Percentiles rank a stretch among this genome's conserved stretches.
Evolutionary conservation across 2,797 vertebrate species (phyloP).

Genomic region (Fratercula arctica): DNA sequence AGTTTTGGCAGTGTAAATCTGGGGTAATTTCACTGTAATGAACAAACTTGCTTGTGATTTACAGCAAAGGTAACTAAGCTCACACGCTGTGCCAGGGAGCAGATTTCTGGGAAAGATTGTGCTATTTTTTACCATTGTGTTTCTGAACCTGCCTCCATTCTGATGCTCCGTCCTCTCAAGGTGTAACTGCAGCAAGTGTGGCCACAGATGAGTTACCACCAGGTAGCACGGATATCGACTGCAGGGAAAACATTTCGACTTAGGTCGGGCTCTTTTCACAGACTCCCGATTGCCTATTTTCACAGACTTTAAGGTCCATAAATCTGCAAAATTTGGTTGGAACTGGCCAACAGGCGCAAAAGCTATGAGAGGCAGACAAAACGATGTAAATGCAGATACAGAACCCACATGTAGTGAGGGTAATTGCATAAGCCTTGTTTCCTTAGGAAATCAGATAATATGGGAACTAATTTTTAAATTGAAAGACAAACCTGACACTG

Average conservation of each 20-base stretch:
- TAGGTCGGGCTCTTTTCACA: neutral
- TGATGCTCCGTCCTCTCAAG: neutral
- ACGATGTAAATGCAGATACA: neutral
- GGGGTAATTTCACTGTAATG: neutral
- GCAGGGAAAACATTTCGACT: neutral
- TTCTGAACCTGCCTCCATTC: neutral
- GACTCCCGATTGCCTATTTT: neutral
- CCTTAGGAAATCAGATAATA: neutral
- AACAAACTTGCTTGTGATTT: neutral
- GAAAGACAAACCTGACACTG: neutral
- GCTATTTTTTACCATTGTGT: neutral
- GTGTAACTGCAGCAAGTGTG: neutral
- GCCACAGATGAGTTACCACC: neutral
- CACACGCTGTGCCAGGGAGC: fast-evolving
- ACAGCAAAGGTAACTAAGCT: neutral
- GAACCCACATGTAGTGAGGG: neutral
- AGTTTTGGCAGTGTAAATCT: neutral
- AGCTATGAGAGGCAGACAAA: neutral
- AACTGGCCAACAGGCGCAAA: neutral
- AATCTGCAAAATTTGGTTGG: neutral
- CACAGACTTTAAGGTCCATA: neutral
- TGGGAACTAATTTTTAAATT: neutral
- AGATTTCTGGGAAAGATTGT: neutral
- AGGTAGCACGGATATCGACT: neutral
- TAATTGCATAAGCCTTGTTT: neutral